Evolutionary conservation across 2,113 vertebrate species (phyloP), one percentile per base, ranked within the genome.

Genomic region (Oryzias curvinotus): DNA sequence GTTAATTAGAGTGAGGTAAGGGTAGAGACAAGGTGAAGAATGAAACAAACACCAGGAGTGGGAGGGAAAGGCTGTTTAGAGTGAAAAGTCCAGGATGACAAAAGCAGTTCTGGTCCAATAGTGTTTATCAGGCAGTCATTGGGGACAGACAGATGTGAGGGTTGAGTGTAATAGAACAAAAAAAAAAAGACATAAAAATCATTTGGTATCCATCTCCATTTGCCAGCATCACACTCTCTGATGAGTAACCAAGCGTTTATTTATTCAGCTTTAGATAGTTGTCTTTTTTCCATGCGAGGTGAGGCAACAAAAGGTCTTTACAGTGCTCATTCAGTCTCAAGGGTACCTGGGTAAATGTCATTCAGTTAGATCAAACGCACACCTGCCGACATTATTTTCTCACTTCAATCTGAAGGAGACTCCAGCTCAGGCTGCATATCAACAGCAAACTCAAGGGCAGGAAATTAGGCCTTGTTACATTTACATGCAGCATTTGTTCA

Each of bases 321-420:
- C 52, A 61, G 61, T 56, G 60, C 75, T 71, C 62, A 42, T 65
- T 83, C 60, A 57, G 48, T 81, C 76, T 85, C 85, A 72, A 82
- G 71, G 78, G 80, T 71, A 75, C 50, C 69, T 77, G 82, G 66
- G 61, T 79, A 85, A 83, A 84, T 84, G 72, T 82, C 82, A 82
- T 76, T 81, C 84, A 75, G 72, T 54, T 55, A 56, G 66, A 86
- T 80, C 76, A 84, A 81, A 78, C 28, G 45, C 82, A 71, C 82
- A 89, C 80, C 84, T 85, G 82, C 57, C 46, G 48, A 83, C 82
- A 83, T 80, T 85, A 80, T 86, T 85, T 83, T 73, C 18, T 42
- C 73, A 67, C 65, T 73, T 80, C 76, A 85, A 62, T 75, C 54
- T 58, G 53, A 61, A 81, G 54, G 59, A 74, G 80, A 52, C 61